Percentiles rank a stretch among this genome's conserved stretches.
These are phyloP conservation scores for Capricornis sumatraensis DNA, from an alignment of 2,113 vertebrate genomes.

Conservation along the genomic window DNA sequence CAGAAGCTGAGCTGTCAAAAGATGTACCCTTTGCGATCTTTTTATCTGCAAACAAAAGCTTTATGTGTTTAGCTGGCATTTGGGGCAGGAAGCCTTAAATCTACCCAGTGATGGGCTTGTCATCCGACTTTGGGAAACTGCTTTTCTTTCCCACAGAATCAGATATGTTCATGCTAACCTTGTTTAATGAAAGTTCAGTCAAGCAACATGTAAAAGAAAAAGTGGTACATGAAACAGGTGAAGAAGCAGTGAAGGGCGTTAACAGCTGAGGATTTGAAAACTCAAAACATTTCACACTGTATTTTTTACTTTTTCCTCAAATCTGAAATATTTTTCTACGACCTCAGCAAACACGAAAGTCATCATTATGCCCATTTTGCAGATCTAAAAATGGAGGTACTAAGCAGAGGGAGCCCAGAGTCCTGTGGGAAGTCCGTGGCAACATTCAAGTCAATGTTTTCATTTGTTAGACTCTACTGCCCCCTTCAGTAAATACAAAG, in stretches of 20 bases:
- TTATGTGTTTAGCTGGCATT: not conserved
- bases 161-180: not conserved
- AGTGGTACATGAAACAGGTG: not conserved
- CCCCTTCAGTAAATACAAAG: conserved; percentile 41
- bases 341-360: not conserved
- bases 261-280: not conserved
- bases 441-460: not conserved
- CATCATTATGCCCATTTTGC: not conserved
- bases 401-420: not conserved
- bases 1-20: not conserved
- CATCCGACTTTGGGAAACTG: not conserved
- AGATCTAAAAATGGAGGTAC: not conserved
- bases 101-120: not conserved
- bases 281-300: not conserved
- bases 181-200: not conserved
- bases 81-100: not conserved
- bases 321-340: not conserved
- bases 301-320: not conserved
- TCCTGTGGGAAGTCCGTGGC: not conserved
- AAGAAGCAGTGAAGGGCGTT: not conserved
- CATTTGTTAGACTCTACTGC: conserved; percentile 53
- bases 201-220: not conserved
- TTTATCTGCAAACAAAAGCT: not conserved
- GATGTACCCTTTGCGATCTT: not conserved
- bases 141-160: not conserved